Evolutionary conservation across 2,113 vertebrate species (phyloP).

Genomic region (Tupaia tana): DNA sequence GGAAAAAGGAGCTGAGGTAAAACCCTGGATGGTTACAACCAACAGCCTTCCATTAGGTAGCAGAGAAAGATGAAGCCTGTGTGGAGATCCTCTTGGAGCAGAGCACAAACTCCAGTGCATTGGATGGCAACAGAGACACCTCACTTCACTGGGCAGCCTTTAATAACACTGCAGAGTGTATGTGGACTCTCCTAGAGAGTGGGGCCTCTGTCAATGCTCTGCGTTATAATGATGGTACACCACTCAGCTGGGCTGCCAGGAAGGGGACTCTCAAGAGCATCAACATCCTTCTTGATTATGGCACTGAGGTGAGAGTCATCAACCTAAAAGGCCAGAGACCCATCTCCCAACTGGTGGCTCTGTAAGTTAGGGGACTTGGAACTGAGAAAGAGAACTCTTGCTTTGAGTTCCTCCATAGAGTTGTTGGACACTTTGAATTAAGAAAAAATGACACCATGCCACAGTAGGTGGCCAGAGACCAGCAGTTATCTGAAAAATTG

Average conservation of each 20-base stretch:
- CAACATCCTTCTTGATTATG: conserved; percentile 94
- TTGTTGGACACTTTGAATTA: conserved; percentile 92
- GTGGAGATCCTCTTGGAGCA: conserved; percentile 96
- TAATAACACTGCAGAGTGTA: conserved; percentile 96
- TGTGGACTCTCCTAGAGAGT: conserved; percentile 92
- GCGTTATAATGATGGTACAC: conserved; percentile 97
- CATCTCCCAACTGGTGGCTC: conserved; percentile 92
- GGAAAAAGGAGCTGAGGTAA: conserved; percentile 97
- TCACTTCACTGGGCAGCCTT: conserved; percentile 98
- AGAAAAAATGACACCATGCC: conserved; percentile 92
- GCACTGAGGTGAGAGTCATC: conserved; percentile 93
- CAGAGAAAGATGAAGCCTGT: conserved; percentile 96
- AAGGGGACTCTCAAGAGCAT: conserved; percentile 97
- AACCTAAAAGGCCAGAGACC: conserved; percentile 98
- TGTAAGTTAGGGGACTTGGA: conserved; percentile 93
- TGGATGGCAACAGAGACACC: conserved; percentile 97
- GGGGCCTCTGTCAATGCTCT: conserved; percentile 92
- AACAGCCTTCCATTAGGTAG: conserved; percentile 96
- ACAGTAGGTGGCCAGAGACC: conserved; percentile 93
- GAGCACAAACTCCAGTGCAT: conserved; percentile 92
- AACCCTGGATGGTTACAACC: conserved; percentile 91
- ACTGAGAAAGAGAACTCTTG: conserved; percentile 95
- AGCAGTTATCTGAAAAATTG: conserved; percentile 93
- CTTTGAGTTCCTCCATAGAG: conserved; percentile 92
- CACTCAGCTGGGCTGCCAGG: conserved; percentile 98